Evolutionary conservation across 2,113 vertebrate genomes (phyloP).

Genomic region (Barbus barbus): DNA sequence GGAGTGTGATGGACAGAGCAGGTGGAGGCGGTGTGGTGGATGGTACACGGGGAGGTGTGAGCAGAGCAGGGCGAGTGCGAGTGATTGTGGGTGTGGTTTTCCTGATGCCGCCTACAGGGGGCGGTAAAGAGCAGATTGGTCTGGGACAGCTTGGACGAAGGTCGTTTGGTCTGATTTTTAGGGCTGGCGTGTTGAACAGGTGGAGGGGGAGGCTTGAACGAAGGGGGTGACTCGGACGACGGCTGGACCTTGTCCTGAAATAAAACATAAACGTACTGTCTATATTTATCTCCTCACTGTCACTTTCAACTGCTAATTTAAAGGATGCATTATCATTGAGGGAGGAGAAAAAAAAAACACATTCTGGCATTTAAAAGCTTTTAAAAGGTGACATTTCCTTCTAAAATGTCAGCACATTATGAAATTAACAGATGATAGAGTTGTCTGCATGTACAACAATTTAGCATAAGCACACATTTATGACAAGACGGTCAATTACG

Average conservation of each 20-base stretch:
- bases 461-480: not conserved
- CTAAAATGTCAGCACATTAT: slow-evolving; percentile 53
- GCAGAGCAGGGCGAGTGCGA: slow-evolving; percentile 26
- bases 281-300: slow-evolving; percentile 2
- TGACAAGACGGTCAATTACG: not conserved
- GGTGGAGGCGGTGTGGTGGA: slow-evolving; percentile 52
- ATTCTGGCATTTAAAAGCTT: slow-evolving; percentile 50
- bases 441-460: not conserved
- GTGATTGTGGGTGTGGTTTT: slow-evolving; percentile 68
- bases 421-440: slow-evolving; percentile 40
- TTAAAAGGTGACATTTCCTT: slow-evolving; percentile 47
- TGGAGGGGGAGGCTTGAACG: slow-evolving; percentile 70
- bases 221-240: slow-evolving; percentile 71
- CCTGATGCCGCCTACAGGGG: slow-evolving; percentile 69
- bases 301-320: not conserved
- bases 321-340: slow-evolving; percentile 39
- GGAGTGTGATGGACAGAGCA: slow-evolving; percentile 53
- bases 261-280: not conserved
- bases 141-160: slow-evolving; percentile 76
- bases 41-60: slow-evolving; percentile 40
- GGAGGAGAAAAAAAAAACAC: slow-evolving; percentile 7
- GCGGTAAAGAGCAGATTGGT: slow-evolving; percentile 76
- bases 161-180: slow-evolving; percentile 65
- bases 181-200: slow-evolving; percentile 52
- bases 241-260: slow-evolving; percentile 80